phyloP scores from a whole-genome alignment of 2,113 vertebrate species.

The Saguinus imperator region DNA sequence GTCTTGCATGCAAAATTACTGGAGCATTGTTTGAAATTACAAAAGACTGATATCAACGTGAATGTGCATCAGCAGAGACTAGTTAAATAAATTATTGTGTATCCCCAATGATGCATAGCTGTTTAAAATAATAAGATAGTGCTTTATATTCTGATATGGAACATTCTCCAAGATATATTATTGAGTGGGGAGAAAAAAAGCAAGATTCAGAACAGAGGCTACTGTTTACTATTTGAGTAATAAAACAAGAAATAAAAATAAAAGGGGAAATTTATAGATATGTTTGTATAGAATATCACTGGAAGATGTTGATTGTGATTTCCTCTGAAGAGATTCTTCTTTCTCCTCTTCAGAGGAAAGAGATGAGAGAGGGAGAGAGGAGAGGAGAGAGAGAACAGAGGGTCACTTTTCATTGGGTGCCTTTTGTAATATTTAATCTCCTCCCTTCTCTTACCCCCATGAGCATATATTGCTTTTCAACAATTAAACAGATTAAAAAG shows the following conservation, averaged over 20 bases:
- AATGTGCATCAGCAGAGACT: not conserved
- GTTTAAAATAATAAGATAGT: not conserved
- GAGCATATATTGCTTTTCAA: conserved; percentile 14
- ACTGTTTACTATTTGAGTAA: not conserved
- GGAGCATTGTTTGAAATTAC: conserved; percentile 10
- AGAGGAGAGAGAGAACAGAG: not conserved
- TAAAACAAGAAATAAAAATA: not conserved
- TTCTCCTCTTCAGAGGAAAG: no score
- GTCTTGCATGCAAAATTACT: not conserved
- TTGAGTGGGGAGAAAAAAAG: not conserved
- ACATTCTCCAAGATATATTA: not conserved
- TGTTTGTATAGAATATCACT: not conserved
- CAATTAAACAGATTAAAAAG: conserved; percentile 45
- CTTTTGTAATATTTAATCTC: not conserved
- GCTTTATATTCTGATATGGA: conserved; percentile 17
- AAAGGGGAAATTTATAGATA: not conserved
- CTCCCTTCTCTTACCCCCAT: not conserved
- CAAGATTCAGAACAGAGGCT: not conserved
- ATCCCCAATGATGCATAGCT: not conserved
- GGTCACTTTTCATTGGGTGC: not conserved
- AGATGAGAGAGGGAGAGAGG: not conserved
- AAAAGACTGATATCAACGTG: not conserved
- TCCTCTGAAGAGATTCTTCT: not conserved
- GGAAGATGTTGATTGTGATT: not conserved
- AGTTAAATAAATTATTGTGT: not conserved